Conservation (phyloP, 2,888 invertebrate genomes). For the Sinhomidia bicolor region DNA sequence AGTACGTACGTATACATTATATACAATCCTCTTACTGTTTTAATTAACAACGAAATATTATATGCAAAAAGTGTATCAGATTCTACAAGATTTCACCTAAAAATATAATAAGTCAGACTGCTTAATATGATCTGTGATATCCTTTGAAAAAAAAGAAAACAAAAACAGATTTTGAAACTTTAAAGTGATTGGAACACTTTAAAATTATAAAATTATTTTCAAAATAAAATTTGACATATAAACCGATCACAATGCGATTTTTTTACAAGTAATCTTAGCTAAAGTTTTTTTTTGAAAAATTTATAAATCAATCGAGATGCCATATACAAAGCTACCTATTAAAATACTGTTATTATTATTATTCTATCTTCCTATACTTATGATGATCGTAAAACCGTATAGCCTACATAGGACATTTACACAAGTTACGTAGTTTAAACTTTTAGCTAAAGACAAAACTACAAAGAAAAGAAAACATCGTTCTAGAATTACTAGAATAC, state of each 20-base stretch:
- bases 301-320: neutral
- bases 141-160: constrained; percentile 51
- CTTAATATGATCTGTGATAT: constrained; percentile 71
- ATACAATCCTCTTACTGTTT: neutral
- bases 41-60: constrained; percentile 17
- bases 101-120: constrained; percentile 57
- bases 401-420: too few species aligned
- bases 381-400: too few species aligned
- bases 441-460: neutral
- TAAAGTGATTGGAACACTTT: neutral
- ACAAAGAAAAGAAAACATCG: neutral
- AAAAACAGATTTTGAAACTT: constrained; percentile 33
- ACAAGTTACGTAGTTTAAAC: neutral
- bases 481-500: neutral
- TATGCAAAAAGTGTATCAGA: neutral
- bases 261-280: neutral
- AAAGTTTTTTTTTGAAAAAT: too few species aligned
- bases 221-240: too few species aligned
- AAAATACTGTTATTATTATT: too few species aligned
- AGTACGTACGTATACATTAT: neutral
- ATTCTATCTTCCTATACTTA: too few species aligned
- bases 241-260: too few species aligned
- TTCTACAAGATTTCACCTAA: constrained; percentile 43
- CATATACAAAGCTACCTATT: neutral
- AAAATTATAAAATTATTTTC: neutral